A percentile compares a stretch with the other conserved stretches of the same genome.
phyloP scores from a whole-genome alignment of 2,113 vertebrate genomes.

The Cottus gobio region DNA sequence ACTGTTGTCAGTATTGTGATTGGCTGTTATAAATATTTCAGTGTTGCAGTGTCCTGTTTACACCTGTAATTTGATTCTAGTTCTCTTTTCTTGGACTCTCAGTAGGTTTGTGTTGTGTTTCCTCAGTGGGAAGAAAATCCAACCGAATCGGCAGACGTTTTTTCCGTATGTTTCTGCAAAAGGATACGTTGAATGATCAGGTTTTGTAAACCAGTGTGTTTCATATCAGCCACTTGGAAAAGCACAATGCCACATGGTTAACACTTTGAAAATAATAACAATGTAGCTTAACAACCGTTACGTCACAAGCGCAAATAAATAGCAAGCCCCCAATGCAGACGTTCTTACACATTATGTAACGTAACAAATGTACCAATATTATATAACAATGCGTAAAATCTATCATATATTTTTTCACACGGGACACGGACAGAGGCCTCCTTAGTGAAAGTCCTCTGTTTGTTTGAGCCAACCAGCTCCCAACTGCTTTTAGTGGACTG shows the following conservation, averaged over 20 bases:
- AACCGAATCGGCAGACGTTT: not conserved
- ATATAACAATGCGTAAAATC: not conserved
- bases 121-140: not conserved
- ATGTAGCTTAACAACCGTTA: not conserved
- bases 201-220: not conserved
- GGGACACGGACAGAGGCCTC: too few species aligned
- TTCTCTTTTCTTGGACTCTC: not conserved
- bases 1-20: constrained; percentile 56
- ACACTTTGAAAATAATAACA: not conserved
- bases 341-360: not conserved
- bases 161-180: not conserved
- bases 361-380: not conserved
- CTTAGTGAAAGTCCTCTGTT: too few species aligned
- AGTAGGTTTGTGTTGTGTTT: not conserved
- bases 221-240: not conserved
- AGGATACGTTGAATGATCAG: not conserved
- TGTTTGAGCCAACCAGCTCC: too few species aligned
- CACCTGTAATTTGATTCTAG: constrained; percentile 39
- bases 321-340: not conserved
- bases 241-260: not conserved
- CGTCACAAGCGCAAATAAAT: too few species aligned
- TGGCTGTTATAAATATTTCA: constrained; percentile 77
- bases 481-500: too few species aligned
- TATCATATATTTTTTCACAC: not conserved
- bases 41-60: constrained; percentile 52